phyloP scores from a whole-genome alignment of 2,888 invertebrate genomes.

The Troides oblongomaculatus region DNA sequence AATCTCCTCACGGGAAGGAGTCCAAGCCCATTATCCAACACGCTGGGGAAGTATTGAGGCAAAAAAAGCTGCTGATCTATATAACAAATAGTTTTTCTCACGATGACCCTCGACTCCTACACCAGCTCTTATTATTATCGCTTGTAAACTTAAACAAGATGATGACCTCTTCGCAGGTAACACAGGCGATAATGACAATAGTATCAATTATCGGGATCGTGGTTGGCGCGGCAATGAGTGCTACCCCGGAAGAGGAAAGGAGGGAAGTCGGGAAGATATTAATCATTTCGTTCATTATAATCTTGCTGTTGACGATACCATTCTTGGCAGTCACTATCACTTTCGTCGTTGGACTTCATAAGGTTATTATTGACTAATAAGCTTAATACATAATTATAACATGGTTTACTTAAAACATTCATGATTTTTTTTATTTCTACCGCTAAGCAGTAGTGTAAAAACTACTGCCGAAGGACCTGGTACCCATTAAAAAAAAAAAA shows the following conservation, averaged over 20 bases:
- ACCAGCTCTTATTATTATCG: too few species aligned
- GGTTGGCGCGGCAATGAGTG: not conserved
- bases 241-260: not conserved
- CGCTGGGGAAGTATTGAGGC: too few species aligned
- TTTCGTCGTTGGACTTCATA: constrained; percentile 38
- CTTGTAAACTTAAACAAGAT: too few species aligned
- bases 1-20: too few species aligned
- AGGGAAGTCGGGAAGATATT: constrained; percentile 5
- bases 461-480: too few species aligned
- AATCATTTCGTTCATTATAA: constrained; percentile 31
- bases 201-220: not conserved
- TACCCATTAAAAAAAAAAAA: too few species aligned
- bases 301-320: constrained; percentile 28
- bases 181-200: not conserved
- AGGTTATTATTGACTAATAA: constrained; percentile 30
- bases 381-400: not conserved
- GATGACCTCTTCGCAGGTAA: not conserved
- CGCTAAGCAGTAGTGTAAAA: too few species aligned
- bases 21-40: too few species aligned
- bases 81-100: too few species aligned
- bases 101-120: too few species aligned
- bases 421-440: too few species aligned
- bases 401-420: not conserved
- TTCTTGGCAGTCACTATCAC: constrained; percentile 31
- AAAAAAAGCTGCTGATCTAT: too few species aligned